phyloP scores from a whole-genome alignment of 2,888 invertebrate species.

The Lasius platythorax region DNA sequence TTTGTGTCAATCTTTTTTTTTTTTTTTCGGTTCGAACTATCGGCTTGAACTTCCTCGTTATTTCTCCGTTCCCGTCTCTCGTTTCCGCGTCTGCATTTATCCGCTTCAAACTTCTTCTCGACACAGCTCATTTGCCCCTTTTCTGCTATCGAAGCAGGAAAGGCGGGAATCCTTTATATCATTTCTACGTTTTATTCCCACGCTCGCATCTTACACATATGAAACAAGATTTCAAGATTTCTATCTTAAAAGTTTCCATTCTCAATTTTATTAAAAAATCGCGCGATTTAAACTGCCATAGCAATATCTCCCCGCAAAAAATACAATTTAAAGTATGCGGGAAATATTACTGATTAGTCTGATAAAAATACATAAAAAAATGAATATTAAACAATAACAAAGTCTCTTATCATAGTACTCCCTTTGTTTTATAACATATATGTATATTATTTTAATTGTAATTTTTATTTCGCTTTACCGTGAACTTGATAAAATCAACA shows the following conservation, averaged over 20 bases:
- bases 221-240: neutral
- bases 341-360: neutral
- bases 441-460: neutral
- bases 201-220: neutral
- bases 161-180: neutral
- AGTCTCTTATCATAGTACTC: neutral
- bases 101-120: neutral
- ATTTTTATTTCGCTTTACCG: neutral
- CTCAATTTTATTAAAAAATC: neutral
- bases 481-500: neutral
- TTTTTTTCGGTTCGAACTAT: neutral
- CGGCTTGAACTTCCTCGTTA: neutral
- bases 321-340: neutral
- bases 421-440: neutral
- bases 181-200: neutral
- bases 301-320: neutral
- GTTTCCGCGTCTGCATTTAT: constrained; percentile 6
- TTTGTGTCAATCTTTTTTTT: neutral
- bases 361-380: neutral
- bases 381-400: neutral
- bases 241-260: neutral
- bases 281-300: neutral
- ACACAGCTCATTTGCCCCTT: constrained; percentile 6
- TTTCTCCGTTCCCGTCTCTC: neutral
- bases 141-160: constrained; percentile 1